A percentile compares a stretch with the other conserved stretches of the same genome.
These are phyloP conservation scores for Petroica traversi DNA, from an alignment of 2,113 vertebrate species.

Conservation along the genomic window DNA sequence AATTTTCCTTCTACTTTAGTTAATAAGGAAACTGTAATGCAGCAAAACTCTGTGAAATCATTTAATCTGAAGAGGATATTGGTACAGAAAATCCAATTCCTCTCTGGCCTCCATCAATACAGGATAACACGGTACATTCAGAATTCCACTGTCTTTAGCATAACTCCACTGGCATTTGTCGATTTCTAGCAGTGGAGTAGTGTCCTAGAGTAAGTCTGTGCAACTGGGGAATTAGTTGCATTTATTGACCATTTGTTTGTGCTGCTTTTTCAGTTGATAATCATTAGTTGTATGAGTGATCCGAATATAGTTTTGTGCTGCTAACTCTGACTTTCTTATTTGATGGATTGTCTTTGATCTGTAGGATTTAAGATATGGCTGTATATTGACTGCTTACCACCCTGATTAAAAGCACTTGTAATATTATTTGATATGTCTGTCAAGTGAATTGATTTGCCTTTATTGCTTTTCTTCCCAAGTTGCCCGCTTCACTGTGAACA, in stretches of 20 bases:
- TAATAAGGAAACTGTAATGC: neutral
- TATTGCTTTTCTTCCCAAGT: neutral
- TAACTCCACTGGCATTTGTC: neutral
- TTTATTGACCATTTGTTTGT: neutral
- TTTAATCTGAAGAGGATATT: neutral
- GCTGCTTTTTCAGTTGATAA: neutral
- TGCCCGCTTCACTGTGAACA: neutral
- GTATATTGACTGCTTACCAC: neutral
- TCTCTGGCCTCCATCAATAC: neutral
- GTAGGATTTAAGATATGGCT: neutral
- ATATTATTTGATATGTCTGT: neutral
- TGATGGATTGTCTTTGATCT: neutral
- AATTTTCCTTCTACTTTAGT: neutral
- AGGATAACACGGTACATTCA: neutral
- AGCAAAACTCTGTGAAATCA: neutral
- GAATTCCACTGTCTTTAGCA: neutral
- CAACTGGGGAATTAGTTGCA: neutral
- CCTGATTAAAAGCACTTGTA: neutral
- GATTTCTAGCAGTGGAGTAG: neutral
- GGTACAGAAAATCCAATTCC: neutral
- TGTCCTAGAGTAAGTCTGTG: neutral
- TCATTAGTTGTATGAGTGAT: neutral
- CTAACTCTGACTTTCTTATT: neutral
- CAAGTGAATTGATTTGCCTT: neutral
- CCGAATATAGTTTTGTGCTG: neutral